Conservation (phyloP, 2,797 vertebrate species). For the Crocodylus rhombifer region DNA sequence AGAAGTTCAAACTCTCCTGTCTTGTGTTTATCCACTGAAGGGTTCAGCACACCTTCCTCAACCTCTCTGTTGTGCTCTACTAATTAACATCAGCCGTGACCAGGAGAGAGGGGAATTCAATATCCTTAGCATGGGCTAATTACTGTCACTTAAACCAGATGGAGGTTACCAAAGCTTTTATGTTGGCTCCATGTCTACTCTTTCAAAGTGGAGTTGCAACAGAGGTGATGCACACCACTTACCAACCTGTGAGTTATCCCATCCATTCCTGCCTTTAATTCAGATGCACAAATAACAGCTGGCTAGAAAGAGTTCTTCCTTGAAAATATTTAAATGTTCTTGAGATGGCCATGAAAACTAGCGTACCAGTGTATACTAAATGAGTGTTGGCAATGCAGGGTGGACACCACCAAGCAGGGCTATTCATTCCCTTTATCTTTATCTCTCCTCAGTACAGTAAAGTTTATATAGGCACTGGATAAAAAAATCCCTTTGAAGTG, state of each 20-base stretch:
- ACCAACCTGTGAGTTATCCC: background rate
- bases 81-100: rapidly evolving
- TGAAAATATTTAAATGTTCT: background rate
- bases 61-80: background rate
- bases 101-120: background rate
- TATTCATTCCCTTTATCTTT: background rate
- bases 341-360: background rate
- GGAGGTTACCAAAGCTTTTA: background rate
- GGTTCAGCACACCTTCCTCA: background rate
- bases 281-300: background rate
- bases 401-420: background rate
- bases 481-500: background rate
- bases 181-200: background rate
- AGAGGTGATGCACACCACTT: slow-evolving; percentile 19
- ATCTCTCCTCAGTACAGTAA: background rate
- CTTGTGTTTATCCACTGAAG: background rate
- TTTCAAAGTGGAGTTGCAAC: background rate
- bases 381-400: rapidly evolving
- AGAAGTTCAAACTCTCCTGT: rapidly evolving
- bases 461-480: background rate
- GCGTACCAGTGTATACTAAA: slow-evolving; percentile 26
- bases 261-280: slow-evolving; percentile 19
- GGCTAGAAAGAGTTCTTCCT: slow-evolving; percentile 33
- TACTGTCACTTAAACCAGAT: background rate
- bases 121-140: background rate